Base-by-base conservation (phyloP, 2,113 vertebrate species). In the Macquaria ambigua region DNA sequence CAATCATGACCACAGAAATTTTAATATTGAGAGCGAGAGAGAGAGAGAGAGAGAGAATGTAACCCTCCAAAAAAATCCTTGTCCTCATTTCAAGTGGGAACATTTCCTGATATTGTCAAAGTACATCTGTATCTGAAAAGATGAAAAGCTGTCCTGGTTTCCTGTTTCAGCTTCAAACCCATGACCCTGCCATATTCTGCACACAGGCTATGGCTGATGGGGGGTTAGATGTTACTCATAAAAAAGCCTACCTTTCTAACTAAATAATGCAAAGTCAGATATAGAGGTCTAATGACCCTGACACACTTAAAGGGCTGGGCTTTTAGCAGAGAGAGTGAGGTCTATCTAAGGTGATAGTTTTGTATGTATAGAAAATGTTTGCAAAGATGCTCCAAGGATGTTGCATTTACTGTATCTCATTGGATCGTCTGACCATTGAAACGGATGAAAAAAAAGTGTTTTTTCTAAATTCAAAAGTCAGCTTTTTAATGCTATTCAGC, bases 241-340 rank as follows among this genome's bases (percentile, higher is more conserved):
- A 63, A 61, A 67, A 75, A 52, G 14, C 23, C 14, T 52, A 52
- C 62, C 23, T 77, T 78, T 74, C 64, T 23, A 75, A 72, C 56
- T 83, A 74, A 86, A 91, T 90, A 84, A 90, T 84, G 73, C 75
- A 84, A 68, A 28, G 15, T 83, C 69, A 48, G 62, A 73, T 59
- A 69, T n/a, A 66, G 28, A 48, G 43, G 31, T 79, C n/a, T 59
- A 23, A 56, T 58, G 66, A 77, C 52, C 59, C 66, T 66, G 55
- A 70, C 62, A 39, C 75, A 74, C 48, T 84, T 34, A 63, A 37
- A 63, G 20, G 71, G n/a, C 16, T 16, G 25, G 61, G 80, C 72
- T 84, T 83, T 84, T 67, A 75, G 69, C 37, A 72, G 6, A 50
- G 20, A 41, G 25, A 68, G 37, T 41, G 18, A 53, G 12, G 71